Evolutionary conservation across 2,888 invertebrate species (phyloP), one percentile per base, ranked within the genome.

Genomic region (Eucera pruinosa): DNA sequence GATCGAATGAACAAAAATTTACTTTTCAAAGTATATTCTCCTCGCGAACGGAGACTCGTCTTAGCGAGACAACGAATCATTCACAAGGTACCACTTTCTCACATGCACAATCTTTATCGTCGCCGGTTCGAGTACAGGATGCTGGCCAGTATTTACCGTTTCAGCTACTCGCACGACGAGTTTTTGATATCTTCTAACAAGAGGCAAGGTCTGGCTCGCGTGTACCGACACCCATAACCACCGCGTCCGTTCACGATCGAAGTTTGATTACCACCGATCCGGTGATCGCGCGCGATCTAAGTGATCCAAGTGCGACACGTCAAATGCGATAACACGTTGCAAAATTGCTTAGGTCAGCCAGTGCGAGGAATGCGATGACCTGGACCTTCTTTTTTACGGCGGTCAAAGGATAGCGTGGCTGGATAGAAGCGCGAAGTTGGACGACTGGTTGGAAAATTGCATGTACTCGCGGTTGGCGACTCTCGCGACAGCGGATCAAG

Each of bases 11-110:
- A n/a, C 7, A 1, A 15, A n/a, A 52, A 18, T 2, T 13, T 13
- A 43, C 33, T 33, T 60, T 15, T 23, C 9, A 18, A 39, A 20
- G 25, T 23, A 57, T 33, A 33, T 41, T 57, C 33, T 64, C 69
- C 70, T 78, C 13, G n/a, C 25, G 27, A 65, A 1, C 18, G 18
- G n/a, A 39, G 36, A 23, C 45, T 62, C 47, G 23, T 60, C 23
- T 50, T 39, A 5, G 41, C 41, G 33, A 27, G 76, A 20, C 36
- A 70, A 41, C 18, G 30, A 30, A 70, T 54, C 69, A 65, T 77
- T 77, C 78, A 45, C 69, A 41, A 55, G 50, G 65, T 50, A n/a
- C 50, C 64, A 57, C 45, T 64, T 78, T 45, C 33, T 39, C 33
- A 33, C 48, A 50, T 23, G 36, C 58, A 69, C 77, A 13, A 36